These are phyloP conservation scores for Drosophila kanapiae DNA, from an alignment of 1,140 invertebrate genomes.

Conservation along the genomic window DNA sequence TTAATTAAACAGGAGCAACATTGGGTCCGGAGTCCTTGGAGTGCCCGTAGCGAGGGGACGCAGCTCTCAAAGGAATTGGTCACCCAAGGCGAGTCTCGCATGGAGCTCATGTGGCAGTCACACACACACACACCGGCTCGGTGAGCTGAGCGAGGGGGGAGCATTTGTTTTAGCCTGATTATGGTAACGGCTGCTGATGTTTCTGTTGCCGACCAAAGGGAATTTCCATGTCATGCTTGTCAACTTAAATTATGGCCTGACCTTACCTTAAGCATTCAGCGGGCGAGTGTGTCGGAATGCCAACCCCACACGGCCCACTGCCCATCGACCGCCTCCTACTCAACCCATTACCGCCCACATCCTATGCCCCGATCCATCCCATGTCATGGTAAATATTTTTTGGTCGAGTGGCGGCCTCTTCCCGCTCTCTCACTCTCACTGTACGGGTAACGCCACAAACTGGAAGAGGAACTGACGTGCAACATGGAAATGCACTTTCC, in stretches of 20 bases:
- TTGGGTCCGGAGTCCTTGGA: constrained; percentile 61
- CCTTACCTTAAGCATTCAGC: constrained; percentile 67
- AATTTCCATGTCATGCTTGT: constrained; percentile 80
- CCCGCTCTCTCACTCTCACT: not conserved
- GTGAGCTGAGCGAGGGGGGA: constrained; percentile 11
- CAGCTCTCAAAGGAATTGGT: constrained; percentile 56
- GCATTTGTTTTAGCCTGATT: constrained; percentile 81
- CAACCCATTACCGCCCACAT: not conserved
- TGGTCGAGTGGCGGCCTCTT: constrained; percentile 56
- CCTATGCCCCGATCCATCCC: constrained; percentile 9
- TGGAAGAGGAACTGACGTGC: constrained; percentile 67
- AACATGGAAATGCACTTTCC: constrained; percentile 84
- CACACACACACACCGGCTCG: constrained; percentile 19
- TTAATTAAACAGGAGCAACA: constrained; percentile 79
- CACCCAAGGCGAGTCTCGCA: constrained; percentile 52
- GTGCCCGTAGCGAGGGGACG: constrained; percentile 32
- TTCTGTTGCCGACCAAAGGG: constrained; percentile 63
- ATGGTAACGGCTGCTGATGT: constrained; percentile 48
- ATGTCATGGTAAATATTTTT: constrained; percentile 42
- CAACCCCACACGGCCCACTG: constrained; percentile 9
- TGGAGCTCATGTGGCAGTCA: constrained; percentile 36
- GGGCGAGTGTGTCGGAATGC: constrained; percentile 17
- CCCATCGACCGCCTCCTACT: not conserved
- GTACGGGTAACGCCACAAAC: constrained; percentile 24
- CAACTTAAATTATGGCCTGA: constrained; percentile 82